Evolutionary conservation across 1,140 invertebrate species (phyloP), one percentile per base, ranked within the genome.

Genomic region (Portunus trituberculatus): DNA sequence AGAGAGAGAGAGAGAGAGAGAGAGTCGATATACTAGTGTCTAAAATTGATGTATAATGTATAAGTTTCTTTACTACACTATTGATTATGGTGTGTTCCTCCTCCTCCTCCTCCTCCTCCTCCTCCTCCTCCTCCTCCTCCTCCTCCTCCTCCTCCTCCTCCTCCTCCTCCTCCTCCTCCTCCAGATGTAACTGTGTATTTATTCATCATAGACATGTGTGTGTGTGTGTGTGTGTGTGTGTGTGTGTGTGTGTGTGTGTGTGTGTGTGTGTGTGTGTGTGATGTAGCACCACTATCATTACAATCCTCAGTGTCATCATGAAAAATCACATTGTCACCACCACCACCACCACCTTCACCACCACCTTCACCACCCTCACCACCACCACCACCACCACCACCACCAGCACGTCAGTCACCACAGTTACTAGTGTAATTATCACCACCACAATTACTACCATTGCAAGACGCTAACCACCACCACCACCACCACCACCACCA

Each of bases 191-290:
- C n/a, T 8, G 28, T 90, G 39, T n/a, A 28, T 90, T 90, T 2
- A 90, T 48, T 46, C n/a, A 52, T 45, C 0, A 28, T 14, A 46
- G 25, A 20, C 20, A 14, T 46, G 32, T 46, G 16, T 39, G 12
- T 89, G 32, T 46, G 87, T 48, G 14, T 48, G 45, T 48, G 14
- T 90, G 88, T 46, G 20, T 46, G 14, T 90, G 32, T 20, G 87
- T 45, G 29, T 90, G 25, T 90, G 28, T 90, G 48, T 90, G 28
- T 29, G 46, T 39, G 84, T 28, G 20, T 59, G 52, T 59, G 52
- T 59, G 52, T 59, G 52, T 59, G 52, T 59, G 52, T 59, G 52
- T 59, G 86, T 88, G 86, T 88, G 86, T 59, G 52, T 88, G 31
- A n/a, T 88, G n/a, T 45, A 20, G 20, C 52, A 59, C 52, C 39